Conservation (phyloP, 2,797 vertebrate species). For the Heliangelus exortis region DNA sequence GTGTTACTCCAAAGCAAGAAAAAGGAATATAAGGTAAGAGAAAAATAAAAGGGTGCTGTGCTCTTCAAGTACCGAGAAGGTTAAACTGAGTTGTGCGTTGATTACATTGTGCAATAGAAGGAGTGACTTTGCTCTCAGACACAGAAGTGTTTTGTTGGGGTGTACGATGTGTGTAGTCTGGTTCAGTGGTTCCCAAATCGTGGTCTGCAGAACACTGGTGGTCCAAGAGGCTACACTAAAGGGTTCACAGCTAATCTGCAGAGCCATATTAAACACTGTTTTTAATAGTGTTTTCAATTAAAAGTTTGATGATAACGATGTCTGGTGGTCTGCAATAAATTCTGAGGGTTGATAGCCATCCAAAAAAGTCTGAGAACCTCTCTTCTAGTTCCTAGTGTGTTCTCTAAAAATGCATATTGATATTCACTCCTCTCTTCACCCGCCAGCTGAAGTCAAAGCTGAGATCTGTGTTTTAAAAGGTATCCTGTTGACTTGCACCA, state of each 20-base stretch:
- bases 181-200: not conserved
- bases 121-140: not conserved
- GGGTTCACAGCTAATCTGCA: slow-evolving; percentile 18
- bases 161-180: slow-evolving; percentile 36
- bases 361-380: slow-evolving; percentile 33
- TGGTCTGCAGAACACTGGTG: slow-evolving; percentile 41
- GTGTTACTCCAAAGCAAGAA: slow-evolving; percentile 6
- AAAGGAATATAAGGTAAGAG: not conserved
- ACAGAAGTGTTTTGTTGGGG: not conserved
- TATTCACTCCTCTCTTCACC: not conserved
- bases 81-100: not conserved
- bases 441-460: not conserved
- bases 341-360: slow-evolving; percentile 42
- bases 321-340: slow-evolving; percentile 49
- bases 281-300: slow-evolving; percentile 69
- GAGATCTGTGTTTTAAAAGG: not conserved
- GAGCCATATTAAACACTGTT: slow-evolving; percentile 38
- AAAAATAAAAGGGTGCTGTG: slow-evolving; percentile 6
- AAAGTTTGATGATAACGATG: slow-evolving; percentile 47
- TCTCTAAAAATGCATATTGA: not conserved
- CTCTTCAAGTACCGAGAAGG: not conserved
- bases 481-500: not conserved
- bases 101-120: not conserved
- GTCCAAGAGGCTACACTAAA: slow-evolving; percentile 48
- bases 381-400: not conserved